A percentile compares a stretch with the other conserved stretches of the same genome.
phyloP scores from a whole-genome alignment of 2,888 invertebrate species.

The Andrena marginata region DNA sequence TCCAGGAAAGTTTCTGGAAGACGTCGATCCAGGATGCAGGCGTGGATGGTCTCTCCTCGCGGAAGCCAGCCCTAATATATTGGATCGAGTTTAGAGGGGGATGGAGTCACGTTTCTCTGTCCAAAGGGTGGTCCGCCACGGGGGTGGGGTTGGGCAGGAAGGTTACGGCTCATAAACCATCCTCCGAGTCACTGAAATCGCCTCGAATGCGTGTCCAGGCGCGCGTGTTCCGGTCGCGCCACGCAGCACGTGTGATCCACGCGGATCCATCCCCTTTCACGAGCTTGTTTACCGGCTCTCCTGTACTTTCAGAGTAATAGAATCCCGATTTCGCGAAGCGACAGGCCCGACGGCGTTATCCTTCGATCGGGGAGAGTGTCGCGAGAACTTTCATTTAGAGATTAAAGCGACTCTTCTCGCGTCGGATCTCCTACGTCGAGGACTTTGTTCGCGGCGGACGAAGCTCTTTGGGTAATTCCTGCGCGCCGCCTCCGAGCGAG shows the following conservation, averaged over 20 bases:
- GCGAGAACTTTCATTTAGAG: constrained; percentile 10
- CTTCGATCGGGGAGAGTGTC: not conserved
- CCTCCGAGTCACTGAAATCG: constrained; percentile 77
- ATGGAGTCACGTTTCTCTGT: constrained; percentile 66
- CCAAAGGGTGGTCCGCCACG: constrained; percentile 47
- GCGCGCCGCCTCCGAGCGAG: too few relatives aligned
- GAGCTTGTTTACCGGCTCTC: constrained; percentile 68
- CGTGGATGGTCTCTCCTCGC: constrained; percentile 63
- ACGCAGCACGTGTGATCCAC: constrained; percentile 51
- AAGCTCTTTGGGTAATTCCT: too few relatives aligned
- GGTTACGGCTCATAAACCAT: constrained; percentile 83
- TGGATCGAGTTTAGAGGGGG: constrained; percentile 76
- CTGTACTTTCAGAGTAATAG: constrained; percentile 73
- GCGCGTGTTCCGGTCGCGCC: constrained; percentile 56
- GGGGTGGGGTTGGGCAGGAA: constrained; percentile 59
- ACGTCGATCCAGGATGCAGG: constrained; percentile 36
- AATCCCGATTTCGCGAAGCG: constrained; percentile 58
- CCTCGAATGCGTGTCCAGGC: constrained; percentile 67
- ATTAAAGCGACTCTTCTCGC: constrained; percentile 16
- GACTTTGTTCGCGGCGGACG: not conserved
- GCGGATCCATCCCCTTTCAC: constrained; percentile 13
- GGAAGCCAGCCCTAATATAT: constrained; percentile 80
- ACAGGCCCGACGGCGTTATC: not conserved
- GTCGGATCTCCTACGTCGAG: not conserved
- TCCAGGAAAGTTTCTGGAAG: not conserved